Evolutionary conservation across 2,888 invertebrate species (phyloP), one percentile per base, ranked within the genome.

Genomic region (Andrena haemorrhoa): DNA sequence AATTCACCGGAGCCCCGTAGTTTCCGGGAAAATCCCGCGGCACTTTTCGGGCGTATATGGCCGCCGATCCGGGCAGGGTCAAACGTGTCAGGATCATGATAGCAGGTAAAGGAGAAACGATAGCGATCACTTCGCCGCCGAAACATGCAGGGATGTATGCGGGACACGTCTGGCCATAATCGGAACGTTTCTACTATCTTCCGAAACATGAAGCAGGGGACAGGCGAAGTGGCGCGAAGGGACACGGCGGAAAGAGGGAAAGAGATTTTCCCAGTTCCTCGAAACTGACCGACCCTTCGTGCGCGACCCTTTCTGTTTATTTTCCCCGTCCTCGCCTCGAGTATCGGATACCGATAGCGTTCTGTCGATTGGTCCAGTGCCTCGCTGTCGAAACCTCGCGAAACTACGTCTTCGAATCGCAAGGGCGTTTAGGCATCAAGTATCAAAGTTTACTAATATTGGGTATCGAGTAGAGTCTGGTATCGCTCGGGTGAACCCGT

Each of bases 141-240:
- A 71, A 82, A 70, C 69, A 47, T 53, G 31, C 12, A 51, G 47
- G 23, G 68, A 70, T 72, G 49, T 74, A 78, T 83, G 78, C 80
- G 41, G 77, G 31, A 35, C 85, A 74, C 79, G 80, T 86, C 75
- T 71, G 79, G 65, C 85, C 83, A 85, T 85, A 86, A 83, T 87
- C 83, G 86, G 61, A 35, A 74, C 75, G 66, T 74, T 75, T 78
- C 83, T 69, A 83, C 75, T 65, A 71, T 74, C 75, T 74, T 61
- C 79, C 63, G 60, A 68, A 74, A 75, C 70, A 75, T 35, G 72
- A 73, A 65, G 71, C 66, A 31, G 71, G 58, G 64, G n/a, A 49
- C 58, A 64, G 64, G 20, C 31, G 33, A 56, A 51, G 31, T 20
- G 64, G 49, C 72, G 65, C 75, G 61, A 58, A 74, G 49, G 73